Conservation (phyloP, 2,797 vertebrate genomes). For the Pseudochaenichthys georgianus region DNA sequence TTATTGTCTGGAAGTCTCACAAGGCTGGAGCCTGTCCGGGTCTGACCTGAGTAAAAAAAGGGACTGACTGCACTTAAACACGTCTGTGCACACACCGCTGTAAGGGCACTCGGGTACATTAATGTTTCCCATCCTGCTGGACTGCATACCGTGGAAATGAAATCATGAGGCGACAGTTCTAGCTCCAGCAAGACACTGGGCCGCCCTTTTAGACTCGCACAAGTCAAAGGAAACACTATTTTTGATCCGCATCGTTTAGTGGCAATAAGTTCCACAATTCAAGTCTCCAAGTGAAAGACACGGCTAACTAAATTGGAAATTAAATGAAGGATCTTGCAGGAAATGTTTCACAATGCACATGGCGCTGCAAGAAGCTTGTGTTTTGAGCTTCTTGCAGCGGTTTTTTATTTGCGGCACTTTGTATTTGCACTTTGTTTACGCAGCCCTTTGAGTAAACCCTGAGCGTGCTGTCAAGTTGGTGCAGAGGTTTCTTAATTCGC, state of each 20-base stretch:
- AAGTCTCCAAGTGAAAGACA: not conserved
- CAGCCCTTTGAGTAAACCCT: no score
- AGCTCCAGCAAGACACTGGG: not conserved
- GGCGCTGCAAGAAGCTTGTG: no score
- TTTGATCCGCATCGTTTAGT: not conserved
- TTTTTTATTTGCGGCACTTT: no score
- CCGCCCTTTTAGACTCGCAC: not conserved
- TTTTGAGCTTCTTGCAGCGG: no score
- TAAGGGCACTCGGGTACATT: not conserved
- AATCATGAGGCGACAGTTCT: not conserved
- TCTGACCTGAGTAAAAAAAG: not conserved
- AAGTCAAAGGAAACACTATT: not conserved
- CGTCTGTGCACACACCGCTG: no score
- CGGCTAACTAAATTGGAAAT: not conserved
- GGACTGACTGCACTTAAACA: not conserved
- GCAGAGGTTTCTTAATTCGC: no score
- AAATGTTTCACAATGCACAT: not conserved
- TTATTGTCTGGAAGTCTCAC: not conserved
- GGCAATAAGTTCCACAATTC: not conserved
- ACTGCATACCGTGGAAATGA: not conserved
- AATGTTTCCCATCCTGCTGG: not conserved
- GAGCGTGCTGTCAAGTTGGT: no score
- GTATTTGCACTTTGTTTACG: no score
- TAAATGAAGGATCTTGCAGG: not conserved
- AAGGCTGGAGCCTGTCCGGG: not conserved